Evolutionary conservation across 2,888 invertebrate genomes (phyloP), one percentile per base, ranked within the genome.

Genomic region (Chaetogeoica ovagalla): DNA sequence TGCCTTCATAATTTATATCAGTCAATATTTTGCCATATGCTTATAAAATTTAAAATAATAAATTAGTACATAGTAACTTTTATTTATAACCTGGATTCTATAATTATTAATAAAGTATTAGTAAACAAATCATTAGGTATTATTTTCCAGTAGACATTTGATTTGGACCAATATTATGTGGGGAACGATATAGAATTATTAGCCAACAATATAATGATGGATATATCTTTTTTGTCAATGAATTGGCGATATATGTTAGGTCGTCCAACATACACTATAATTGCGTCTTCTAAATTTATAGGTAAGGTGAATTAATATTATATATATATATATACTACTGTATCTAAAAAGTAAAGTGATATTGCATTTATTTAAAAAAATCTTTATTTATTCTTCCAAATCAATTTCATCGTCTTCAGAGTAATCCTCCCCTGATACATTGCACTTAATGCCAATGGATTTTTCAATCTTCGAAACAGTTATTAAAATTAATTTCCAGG

Each of bases 171-270:
- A 87, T 97, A 96, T 91, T 98, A 98, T 91, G 94, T 95, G 88
- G 95, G 96, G 85, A 94, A 95, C 86, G 98, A 98, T 90, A 93
- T 94, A 87, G 95, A 94, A 86, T 91, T 98, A 87, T 91, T 97
- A 88, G 93, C 95, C 86, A 95, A 97, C 89, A 95, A 94, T 87
- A 94, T 97, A 88, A 94, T 92, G 86, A 94, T 94, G 85, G 96
- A 97, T 89, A 91, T 98, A 87, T 94, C 95, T 85, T 97, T 96
- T 89, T 91, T 98, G 87, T 94, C 96, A 87, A 94, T 94, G 90
- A 95, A 93, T 89, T 98, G 98, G 98, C 94, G 94, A 87, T 92
- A 94, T 88, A 95, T 96, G 92, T 92, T 97, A 87, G 98, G 98
- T 86, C 91, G 98, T 85, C 98, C 98, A 83, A 94, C 95, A 84